Conservation (phyloP, 2,797 vertebrate species). For the Antennarius maculatus region DNA sequence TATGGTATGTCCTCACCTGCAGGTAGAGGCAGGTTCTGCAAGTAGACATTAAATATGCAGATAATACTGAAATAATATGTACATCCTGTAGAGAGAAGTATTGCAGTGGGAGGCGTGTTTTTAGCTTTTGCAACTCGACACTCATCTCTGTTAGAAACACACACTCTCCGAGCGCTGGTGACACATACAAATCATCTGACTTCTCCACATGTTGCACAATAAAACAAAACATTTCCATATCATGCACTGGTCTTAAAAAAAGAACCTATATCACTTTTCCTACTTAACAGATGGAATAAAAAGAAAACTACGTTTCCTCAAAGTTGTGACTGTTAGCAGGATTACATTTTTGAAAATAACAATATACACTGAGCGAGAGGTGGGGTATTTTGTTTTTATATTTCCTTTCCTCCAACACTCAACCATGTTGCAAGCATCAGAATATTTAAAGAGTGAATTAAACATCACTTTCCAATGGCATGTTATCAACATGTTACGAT, state of each 20-base stretch:
- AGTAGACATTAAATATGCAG: constrained; percentile 28
- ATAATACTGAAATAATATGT: constrained; percentile 7
- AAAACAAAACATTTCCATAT: constrained; percentile 1
- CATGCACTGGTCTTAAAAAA: background rate
- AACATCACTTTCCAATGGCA: too few species aligned
- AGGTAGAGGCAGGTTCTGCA: constrained; percentile 9
- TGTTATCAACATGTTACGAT: too few species aligned
- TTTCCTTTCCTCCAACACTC: too few species aligned
- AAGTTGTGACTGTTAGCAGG: too few species aligned
- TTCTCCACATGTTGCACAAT: background rate
- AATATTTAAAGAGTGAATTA: too few species aligned
- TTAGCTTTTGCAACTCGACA: background rate
- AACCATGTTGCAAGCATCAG: too few species aligned
- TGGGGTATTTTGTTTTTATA: too few species aligned
- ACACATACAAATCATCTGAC: constrained; percentile 24
- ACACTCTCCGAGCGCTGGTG: constrained; percentile 24
- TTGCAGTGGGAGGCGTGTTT: constrained; percentile 33
- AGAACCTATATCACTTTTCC: too few species aligned
- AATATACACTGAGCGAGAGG: too few species aligned
- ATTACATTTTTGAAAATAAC: too few species aligned
- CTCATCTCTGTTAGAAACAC: constrained; percentile 26
- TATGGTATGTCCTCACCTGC: constrained; percentile 4
- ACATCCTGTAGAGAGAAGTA: constrained; percentile 19
- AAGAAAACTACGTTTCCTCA: too few species aligned
- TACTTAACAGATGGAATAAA: too few species aligned